Percentiles rank a stretch among this genome's conserved stretches.
These are phyloP conservation scores for Empidonax traillii DNA, from an alignment of 2,113 vertebrate genomes.

Conservation along the genomic window DNA sequence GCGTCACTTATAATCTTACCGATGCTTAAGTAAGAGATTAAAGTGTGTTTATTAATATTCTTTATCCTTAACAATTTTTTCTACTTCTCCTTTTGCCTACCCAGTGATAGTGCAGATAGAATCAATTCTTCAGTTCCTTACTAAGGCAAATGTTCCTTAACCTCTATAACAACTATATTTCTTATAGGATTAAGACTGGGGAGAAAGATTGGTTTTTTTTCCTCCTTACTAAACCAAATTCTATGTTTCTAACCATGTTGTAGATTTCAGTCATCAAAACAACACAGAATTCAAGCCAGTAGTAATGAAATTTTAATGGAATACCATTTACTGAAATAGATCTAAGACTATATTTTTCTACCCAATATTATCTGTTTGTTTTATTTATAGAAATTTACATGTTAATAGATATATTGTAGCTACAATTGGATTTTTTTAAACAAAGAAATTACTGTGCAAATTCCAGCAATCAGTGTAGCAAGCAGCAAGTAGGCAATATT, in stretches of 20 bases:
- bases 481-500: neutral
- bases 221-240: neutral
- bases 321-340: neutral
- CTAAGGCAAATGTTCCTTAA: neutral
- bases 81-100: neutral
- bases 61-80: neutral
- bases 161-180: neutral
- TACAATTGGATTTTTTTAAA: neutral
- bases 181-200: neutral
- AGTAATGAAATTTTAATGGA: neutral
- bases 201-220: neutral
- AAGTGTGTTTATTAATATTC: neutral
- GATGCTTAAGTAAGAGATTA: neutral
- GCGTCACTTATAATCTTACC: neutral
- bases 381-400: neutral
- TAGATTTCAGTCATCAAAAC: neutral
- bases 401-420: neutral
- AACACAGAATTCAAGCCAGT: neutral
- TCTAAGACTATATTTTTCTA: neutral
- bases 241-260: neutral
- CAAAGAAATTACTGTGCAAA: neutral
- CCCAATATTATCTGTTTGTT: neutral
- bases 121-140: neutral
- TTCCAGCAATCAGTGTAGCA: neutral
- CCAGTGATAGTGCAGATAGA: neutral